A percentile compares a stretch with the other conserved stretches of the same genome.
phyloP scores from a whole-genome alignment of 2,888 invertebrate genomes.

The Xanthia togata region DNA sequence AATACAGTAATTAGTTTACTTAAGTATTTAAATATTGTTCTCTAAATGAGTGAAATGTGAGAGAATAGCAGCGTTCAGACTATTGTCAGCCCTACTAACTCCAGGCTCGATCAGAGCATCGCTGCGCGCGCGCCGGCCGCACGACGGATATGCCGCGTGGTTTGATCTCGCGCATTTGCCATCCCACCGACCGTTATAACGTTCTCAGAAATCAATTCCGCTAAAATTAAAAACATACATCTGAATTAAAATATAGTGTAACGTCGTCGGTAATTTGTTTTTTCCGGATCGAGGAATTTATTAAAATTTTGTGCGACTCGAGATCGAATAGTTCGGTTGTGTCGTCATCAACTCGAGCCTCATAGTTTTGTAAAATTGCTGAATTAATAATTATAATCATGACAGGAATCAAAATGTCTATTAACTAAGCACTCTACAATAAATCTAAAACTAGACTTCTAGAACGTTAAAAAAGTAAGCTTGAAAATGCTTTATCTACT shows the following conservation, averaged over 20 bases:
- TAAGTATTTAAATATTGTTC: not conserved
- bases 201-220: conserved; percentile 66
- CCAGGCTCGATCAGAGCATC: conserved; percentile 34
- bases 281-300: conserved; percentile 19
- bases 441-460: not conserved
- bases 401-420: not conserved
- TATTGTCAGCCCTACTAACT: conserved; percentile 51
- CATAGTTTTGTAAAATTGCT: not conserved
- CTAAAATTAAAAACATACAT: conserved; percentile 65
- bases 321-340: conserved; percentile 2
- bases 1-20: not conserved
- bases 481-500: not conserved
- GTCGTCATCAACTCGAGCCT: not conserved
- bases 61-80: no score
- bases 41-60: not conserved
- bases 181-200: conserved; percentile 52
- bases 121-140: conserved; percentile 59
- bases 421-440: not conserved
- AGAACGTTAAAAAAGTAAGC: no score
- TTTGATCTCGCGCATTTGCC: conserved; percentile 70
- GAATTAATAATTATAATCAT: not conserved
- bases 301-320: conserved; percentile 2
- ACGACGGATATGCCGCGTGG: conserved; percentile 66
- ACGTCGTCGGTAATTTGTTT: conserved; percentile 20
- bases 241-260: conserved; percentile 12